Conservation (phyloP, 2,113 vertebrate species). For the Pterophyllum scalare region DNA sequence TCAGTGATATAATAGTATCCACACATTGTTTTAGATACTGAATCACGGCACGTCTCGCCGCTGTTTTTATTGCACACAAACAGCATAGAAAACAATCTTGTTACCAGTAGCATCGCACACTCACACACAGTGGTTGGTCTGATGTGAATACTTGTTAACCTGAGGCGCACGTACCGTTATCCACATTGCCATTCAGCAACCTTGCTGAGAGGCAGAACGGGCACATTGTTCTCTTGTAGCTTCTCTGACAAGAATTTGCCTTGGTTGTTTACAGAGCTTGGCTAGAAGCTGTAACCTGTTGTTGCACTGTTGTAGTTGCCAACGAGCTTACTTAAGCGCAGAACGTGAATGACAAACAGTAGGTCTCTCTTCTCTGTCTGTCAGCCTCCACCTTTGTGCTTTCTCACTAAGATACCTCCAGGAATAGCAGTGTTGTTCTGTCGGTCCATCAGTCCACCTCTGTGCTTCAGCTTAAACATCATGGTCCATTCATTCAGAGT, state of each 20-base stretch:
- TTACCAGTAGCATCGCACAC: conserved; percentile 18
- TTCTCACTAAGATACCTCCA: not conserved
- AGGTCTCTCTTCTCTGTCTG: not conserved
- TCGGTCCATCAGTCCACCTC: not conserved
- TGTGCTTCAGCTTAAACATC: conserved; percentile 1
- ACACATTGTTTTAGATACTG: not conserved
- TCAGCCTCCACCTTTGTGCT: not conserved
- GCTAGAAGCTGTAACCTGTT: conserved; percentile 37
- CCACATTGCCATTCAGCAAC: conserved; percentile 43
- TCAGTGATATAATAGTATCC: conserved; percentile 45
- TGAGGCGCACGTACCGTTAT: conserved; percentile 12
- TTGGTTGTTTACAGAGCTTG: conserved; percentile 17
- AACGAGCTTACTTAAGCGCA: conserved; percentile 9
- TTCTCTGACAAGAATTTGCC: conserved; percentile 32
- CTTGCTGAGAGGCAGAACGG: conserved; percentile 44
- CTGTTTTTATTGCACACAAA: conserved; percentile 28
- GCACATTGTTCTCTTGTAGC: conserved; percentile 18
- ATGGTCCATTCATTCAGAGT: not conserved
- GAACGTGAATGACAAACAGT: not conserved
- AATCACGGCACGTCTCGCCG: not conserved
- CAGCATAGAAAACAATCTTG: conserved; percentile 25
- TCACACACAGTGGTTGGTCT: conserved; percentile 7
- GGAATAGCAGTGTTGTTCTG: not conserved
- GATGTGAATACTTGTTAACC: conserved; percentile 47
- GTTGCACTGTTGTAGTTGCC: not conserved